Conservation (phyloP, 2,113 vertebrate species). For the Cariama cristata region DNA sequence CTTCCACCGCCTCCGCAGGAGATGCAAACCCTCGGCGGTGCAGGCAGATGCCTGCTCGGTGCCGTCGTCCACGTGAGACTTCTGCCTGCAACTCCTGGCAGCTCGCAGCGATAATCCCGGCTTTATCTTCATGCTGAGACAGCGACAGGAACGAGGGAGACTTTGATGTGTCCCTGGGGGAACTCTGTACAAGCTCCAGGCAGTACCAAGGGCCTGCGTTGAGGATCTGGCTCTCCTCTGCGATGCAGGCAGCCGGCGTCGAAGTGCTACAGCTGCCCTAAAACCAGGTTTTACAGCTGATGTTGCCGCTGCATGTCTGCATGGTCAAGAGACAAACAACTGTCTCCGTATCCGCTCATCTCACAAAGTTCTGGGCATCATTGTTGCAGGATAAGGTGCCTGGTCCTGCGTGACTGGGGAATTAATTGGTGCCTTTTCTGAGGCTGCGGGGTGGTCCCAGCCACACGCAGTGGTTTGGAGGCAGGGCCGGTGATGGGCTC, state of each 20-base stretch:
- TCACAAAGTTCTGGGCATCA: accelerated
- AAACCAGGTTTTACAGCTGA: background rate
- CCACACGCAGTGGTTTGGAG: accelerated
- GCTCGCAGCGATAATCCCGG: background rate
- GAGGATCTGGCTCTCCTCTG: background rate
- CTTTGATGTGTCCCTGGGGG: background rate
- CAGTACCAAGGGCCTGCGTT: accelerated
- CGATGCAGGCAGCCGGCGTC: accelerated
- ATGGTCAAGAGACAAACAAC: background rate
- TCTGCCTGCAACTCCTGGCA: background rate
- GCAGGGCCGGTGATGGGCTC: background rate
- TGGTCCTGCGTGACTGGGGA: background rate
- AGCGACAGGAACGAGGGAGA: background rate
- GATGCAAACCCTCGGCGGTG: background rate
- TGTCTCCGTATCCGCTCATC: background rate
- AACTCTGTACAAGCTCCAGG: background rate
- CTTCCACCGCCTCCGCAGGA: accelerated
- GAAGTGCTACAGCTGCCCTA: background rate
- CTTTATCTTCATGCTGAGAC: background rate
- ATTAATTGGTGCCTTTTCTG: background rate
- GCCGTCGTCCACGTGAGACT: background rate
- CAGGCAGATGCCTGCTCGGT: background rate
- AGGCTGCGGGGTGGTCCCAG: background rate
- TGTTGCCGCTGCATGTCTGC: background rate
- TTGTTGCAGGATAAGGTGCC: accelerated